Base-by-base conservation (phyloP, 2,113 vertebrate species). In the Serinus canaria region DNA sequence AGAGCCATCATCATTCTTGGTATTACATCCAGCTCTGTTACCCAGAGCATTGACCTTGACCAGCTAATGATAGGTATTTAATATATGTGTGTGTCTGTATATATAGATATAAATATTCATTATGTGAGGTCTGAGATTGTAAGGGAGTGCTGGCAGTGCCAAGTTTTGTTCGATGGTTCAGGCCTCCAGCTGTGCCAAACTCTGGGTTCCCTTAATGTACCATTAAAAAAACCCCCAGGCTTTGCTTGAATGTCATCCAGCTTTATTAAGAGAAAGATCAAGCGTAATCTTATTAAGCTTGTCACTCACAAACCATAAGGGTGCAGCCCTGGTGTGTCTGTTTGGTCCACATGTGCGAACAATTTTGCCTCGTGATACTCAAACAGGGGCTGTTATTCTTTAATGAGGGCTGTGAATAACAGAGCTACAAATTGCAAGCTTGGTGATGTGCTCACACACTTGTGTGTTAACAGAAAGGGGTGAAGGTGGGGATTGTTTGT, bases 251-350 rank as follows among this genome's bases (percentile, higher is more conserved):
- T 76, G 91, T 95, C 91, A 92, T 96, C 93, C 95, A 97, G 80
- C 91, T 86, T 96, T 96, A 96, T 95, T 93, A 95, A 96, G 81
- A 97, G 81, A 94, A 95, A 95, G 95, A 97, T 96, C 95, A 94
- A 96, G 91, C 31, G 0, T 96, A 96, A 96, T 97, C 94, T 96
- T 96, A 96, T 97, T 97, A 95, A 89, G 76, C 90, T 62, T 97
- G 95, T 94, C 92, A 94, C 92, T 95, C 96, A 97, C 77, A 89
- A 95, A 80, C 72, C 82, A 13, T 79, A 58, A 96, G 88, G 89
- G 76, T 82, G 81, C 80, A 96, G 87, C 69, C 79, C 86, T 85
- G 86, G 77, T 92, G 87, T 88, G 83, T 95, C 92, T 92, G 6
- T 63, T 94, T 31, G 80, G 93, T 49, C 67, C 86, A 95, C 94